Conservation (phyloP, 2,797 vertebrate species). For the Anguilla pacifica region DNA sequence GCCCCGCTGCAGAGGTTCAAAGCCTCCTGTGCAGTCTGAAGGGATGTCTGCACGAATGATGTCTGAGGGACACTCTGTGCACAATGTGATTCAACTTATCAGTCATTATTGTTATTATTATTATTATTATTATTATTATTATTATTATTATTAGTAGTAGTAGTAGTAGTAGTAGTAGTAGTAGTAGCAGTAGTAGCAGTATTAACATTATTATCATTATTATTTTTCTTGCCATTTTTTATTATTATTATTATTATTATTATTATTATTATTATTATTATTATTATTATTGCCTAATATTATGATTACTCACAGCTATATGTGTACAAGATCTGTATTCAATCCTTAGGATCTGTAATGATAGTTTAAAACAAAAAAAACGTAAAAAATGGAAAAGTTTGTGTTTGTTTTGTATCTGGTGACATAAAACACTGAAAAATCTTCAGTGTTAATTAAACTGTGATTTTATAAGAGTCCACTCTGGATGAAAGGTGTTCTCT, state of each 20-base stretch:
- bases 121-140: neutral
- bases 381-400: neutral
- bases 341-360: neutral
- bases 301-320: neutral
- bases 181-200: neutral
- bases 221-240: neutral
- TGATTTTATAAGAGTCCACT: no score
- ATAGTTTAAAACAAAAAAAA: neutral
- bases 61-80: neutral
- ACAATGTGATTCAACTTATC: neutral
- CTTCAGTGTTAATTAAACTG: neutral
- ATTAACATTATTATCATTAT: neutral
- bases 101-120: no score
- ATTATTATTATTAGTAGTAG: no score
- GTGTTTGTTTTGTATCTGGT: neutral
- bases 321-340: neutral
- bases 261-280: neutral
- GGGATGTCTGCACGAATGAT: neutral
- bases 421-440: neutral
- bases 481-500: no score
- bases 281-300: neutral
- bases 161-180: no score
- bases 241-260: neutral
- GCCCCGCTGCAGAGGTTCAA: neutral
- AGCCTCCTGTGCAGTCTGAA: neutral